Evolutionary conservation across 2,113 vertebrate species (phyloP).

Genomic region (Corynorhinus townsendii): DNA sequence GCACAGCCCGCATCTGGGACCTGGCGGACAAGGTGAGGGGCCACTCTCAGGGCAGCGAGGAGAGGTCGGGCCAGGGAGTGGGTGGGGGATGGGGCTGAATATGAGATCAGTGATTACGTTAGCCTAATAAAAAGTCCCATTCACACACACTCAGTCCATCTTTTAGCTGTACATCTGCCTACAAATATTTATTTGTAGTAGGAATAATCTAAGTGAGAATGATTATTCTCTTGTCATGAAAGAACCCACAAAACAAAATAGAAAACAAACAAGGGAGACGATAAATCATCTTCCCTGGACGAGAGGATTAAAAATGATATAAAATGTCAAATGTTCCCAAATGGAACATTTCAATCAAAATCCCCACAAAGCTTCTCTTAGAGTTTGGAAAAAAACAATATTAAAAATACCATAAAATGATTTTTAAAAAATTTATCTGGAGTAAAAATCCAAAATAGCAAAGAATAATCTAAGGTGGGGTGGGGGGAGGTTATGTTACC

Average conservation of each 20-base stretch:
- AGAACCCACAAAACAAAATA: not conserved
- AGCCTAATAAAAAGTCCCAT: not conserved
- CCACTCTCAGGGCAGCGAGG: accelerated
- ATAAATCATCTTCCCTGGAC: not conserved
- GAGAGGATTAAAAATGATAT: conserved; percentile 8
- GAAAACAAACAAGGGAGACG: not conserved
- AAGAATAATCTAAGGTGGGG: not conserved
- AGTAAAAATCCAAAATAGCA: conserved; percentile 24
- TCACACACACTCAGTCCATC: not conserved
- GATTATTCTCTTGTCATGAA: not conserved
- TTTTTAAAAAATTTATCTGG: not conserved
- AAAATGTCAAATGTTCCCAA: conserved; percentile 8
- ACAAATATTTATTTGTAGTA: not conserved
- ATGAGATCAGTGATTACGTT: not conserved
- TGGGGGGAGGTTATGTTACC: not conserved
- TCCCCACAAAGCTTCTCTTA: not conserved
- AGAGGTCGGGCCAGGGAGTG: not conserved
- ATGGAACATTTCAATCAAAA: not conserved
- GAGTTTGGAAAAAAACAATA: not conserved
- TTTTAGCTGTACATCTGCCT: not conserved
- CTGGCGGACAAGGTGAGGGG: conserved; percentile 91
- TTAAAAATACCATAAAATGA: not conserved
- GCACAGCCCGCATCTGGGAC: conserved; percentile 97
- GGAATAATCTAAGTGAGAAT: not conserved
- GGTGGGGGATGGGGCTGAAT: accelerated